These are phyloP conservation scores for Drosophila setosimentum DNA, from an alignment of 2,888 invertebrate species.

Conservation along the genomic window DNA sequence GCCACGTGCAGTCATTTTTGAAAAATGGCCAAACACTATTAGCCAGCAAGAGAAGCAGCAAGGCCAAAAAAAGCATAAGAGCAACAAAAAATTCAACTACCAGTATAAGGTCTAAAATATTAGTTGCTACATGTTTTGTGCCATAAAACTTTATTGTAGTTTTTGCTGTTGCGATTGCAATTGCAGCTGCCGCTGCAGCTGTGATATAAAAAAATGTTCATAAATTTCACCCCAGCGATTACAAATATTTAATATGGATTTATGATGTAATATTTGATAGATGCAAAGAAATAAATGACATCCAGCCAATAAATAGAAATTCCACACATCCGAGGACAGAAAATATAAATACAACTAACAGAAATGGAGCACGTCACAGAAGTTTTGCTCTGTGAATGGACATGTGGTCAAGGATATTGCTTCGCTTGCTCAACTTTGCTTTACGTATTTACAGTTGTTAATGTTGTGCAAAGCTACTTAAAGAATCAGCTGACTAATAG, in stretches of 20 bases:
- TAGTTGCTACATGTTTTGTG: conserved; percentile 78
- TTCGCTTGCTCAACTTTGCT: neutral
- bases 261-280: conserved; percentile 35
- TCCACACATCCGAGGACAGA: neutral
- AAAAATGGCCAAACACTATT: conserved; percentile 80
- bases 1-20: conserved; percentile 57
- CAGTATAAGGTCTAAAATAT: conserved; percentile 69
- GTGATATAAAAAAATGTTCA: conserved; percentile 45
- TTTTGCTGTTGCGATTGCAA: conserved; percentile 23
- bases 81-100: conserved; percentile 6
- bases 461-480: neutral
- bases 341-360: neutral
- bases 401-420: neutral
- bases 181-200: conserved; percentile 25
- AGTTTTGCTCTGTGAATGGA: neutral
- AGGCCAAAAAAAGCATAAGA: conserved; percentile 1
- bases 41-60: conserved; percentile 57
- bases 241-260: conserved; percentile 48
- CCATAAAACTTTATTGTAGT: conserved; percentile 63
- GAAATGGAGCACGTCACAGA: no score
- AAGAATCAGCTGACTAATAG: neutral
- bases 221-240: conserved; percentile 26
- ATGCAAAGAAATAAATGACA: conserved; percentile 11
- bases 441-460: neutral
- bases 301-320: neutral